These are phyloP conservation scores for Dendrolimus punctatus DNA, from an alignment of 1,140 invertebrate genomes.

Conservation along the genomic window DNA sequence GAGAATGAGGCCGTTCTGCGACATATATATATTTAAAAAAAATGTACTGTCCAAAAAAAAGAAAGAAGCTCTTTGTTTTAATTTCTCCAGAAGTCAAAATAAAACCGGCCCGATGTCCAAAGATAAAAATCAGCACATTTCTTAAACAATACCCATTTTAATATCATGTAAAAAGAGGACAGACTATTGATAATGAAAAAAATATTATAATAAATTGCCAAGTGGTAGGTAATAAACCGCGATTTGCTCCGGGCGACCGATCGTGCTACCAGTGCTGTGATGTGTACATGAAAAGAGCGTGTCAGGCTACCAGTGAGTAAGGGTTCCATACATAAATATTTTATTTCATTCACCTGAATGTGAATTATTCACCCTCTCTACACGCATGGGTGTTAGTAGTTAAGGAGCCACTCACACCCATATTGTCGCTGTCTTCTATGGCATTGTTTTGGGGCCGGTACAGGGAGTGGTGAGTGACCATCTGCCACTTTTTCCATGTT, in stretches of 20 bases:
- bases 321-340: slow-evolving; percentile 8
- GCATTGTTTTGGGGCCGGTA: too few species aligned
- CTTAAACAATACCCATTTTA: slow-evolving; percentile 69
- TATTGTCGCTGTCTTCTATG: too few species aligned
- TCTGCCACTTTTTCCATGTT: too few species aligned
- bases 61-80: too few species aligned
- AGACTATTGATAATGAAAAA: slow-evolving; percentile 70
- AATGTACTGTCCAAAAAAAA: too few species aligned
- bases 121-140: slow-evolving; percentile 61
- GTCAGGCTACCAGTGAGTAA: neutral
- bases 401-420: too few species aligned
- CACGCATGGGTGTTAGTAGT: too few species aligned
- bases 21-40: too few species aligned
- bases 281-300: slow-evolving; percentile 27
- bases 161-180: slow-evolving; percentile 58
- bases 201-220: slow-evolving; percentile 69
- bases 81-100: neutral
- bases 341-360: too few species aligned
- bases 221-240: slow-evolving; percentile 62
- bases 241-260: slow-evolving; percentile 64
- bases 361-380: too few species aligned
- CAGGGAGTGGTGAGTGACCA: too few species aligned
- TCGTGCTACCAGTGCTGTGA: slow-evolving; percentile 57
- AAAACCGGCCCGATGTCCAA: slow-evolving; percentile 12
- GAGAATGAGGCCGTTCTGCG: too few species aligned